phyloP scores from a whole-genome alignment of 2,888 invertebrate species.

The Venusia cambrica region DNA sequence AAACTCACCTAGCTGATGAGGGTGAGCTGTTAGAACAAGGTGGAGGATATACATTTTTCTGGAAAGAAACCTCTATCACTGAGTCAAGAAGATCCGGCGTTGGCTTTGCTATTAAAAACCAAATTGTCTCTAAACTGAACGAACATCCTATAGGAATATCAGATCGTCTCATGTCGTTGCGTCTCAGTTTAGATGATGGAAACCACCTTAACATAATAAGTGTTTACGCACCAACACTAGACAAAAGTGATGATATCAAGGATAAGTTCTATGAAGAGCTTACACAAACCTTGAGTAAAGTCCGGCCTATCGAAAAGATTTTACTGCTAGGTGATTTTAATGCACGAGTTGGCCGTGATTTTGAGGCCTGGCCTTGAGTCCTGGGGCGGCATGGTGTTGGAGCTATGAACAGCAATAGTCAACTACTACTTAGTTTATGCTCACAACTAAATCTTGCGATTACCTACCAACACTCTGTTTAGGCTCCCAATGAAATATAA shows the following conservation, averaged over 20 bases:
- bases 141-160: no score
- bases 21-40: slow-evolving; percentile 26
- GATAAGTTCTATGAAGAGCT: slow-evolving; percentile 29
- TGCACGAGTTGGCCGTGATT: slow-evolving; percentile 14
- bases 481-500: no score
- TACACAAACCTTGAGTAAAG: background rate
- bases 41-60: slow-evolving; percentile 25
- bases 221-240: slow-evolving; percentile 33
- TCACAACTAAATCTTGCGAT: background rate
- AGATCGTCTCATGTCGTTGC: slow-evolving; percentile 22
- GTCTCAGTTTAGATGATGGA: slow-evolving; percentile 25
- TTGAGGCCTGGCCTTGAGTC: slow-evolving; percentile 23
- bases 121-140: no score
- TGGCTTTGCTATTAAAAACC: slow-evolving; percentile 28
- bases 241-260: slow-evolving; percentile 29
- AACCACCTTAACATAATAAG: slow-evolving; percentile 32
- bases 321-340: slow-evolving; percentile 10
- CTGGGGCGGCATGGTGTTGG: slow-evolving; percentile 34
- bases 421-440: slow-evolving; percentile 17
- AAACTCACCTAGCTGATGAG: slow-evolving; percentile 32
- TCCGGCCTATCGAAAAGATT: slow-evolving; percentile 1
- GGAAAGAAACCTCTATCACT: slow-evolving; percentile 21
- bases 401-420: slow-evolving; percentile 33
- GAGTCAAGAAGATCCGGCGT: slow-evolving; percentile 25
- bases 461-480: no score